phyloP scores from a whole-genome alignment of 2,888 invertebrate genomes.

The Lasioglossum lativentre region DNA sequence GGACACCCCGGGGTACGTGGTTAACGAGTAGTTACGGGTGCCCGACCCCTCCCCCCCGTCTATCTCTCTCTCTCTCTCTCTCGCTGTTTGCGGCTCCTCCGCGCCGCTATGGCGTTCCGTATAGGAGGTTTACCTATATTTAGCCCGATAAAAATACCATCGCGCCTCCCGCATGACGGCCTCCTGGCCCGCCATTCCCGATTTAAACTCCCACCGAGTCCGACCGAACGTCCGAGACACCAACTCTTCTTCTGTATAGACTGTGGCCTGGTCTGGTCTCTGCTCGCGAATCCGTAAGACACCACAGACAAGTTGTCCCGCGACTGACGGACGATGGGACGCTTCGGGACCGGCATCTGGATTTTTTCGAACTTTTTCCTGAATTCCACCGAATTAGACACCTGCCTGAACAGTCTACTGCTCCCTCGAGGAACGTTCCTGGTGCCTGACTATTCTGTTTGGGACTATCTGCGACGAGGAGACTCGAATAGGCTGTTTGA shows the following conservation, averaged over 20 bases:
- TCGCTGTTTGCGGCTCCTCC: constrained; percentile 50
- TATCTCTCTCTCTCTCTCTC: not conserved
- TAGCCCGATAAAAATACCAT: constrained; percentile 84
- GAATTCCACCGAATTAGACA: not conserved
- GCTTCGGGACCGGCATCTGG: not conserved
- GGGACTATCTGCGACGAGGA: too few relatives aligned
- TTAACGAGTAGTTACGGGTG: constrained; percentile 76
- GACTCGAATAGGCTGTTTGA: too few relatives aligned
- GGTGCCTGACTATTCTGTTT: too few relatives aligned
- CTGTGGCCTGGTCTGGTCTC: not conserved
- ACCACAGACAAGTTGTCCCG: not conserved
- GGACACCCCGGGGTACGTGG: constrained; percentile 70
- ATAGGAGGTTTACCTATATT: constrained; percentile 83
- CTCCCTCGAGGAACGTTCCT: not conserved
- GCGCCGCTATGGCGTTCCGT: constrained; percentile 79
- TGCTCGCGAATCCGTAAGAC: constrained; percentile 23
- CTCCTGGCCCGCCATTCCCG: constrained; percentile 83
- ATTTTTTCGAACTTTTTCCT: not conserved
- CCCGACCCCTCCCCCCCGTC: constrained; percentile 53
- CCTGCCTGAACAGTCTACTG: not conserved
- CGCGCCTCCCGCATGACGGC: constrained; percentile 83
- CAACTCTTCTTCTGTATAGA: not conserved
- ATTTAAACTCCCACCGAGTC: constrained; percentile 78
- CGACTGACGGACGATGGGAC: not conserved
- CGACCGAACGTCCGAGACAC: constrained; percentile 42